Percentiles rank a stretch among this genome's conserved stretches.
These are phyloP conservation scores for Eupsittula cactorum DNA, from an alignment of 2,113 vertebrate species.

Conservation along the genomic window DNA sequence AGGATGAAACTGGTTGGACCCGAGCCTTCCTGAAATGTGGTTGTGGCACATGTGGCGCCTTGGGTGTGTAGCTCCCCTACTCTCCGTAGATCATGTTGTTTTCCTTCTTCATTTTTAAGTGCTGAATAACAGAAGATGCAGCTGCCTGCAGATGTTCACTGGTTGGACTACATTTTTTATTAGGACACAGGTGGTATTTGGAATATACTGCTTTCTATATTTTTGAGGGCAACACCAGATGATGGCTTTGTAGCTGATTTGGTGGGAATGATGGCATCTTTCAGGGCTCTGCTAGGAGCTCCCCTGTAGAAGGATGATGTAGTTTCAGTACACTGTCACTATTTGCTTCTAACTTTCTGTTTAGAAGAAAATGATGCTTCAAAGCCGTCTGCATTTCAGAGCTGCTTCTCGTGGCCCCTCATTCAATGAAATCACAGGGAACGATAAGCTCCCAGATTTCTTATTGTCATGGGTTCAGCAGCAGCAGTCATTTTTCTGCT, in stretches of 20 bases:
- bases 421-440: not conserved
- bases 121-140: not conserved
- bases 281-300: not conserved
- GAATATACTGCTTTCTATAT: not conserved
- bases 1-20: not conserved
- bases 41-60: not conserved
- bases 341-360: not conserved
- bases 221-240: not conserved
- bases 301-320: not conserved
- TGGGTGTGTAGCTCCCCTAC: not conserved
- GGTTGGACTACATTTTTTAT: not conserved
- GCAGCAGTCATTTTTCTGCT: too few species aligned
- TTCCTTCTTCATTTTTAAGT: not conserved
- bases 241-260: not conserved
- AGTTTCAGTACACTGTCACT: not conserved
- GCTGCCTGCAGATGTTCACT: not conserved
- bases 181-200: not conserved
- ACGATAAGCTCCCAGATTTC: not conserved
- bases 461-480: not conserved
- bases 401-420: accelerated
- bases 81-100: not conserved
- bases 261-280: not conserved
- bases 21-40: not conserved
- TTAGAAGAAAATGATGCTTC: not conserved
- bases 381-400: not conserved